Percentiles rank a stretch among this genome's conserved stretches.
These are phyloP conservation scores for Archocentrus centrarchus DNA, from an alignment of 2,113 vertebrate genomes.

Conservation along the genomic window DNA sequence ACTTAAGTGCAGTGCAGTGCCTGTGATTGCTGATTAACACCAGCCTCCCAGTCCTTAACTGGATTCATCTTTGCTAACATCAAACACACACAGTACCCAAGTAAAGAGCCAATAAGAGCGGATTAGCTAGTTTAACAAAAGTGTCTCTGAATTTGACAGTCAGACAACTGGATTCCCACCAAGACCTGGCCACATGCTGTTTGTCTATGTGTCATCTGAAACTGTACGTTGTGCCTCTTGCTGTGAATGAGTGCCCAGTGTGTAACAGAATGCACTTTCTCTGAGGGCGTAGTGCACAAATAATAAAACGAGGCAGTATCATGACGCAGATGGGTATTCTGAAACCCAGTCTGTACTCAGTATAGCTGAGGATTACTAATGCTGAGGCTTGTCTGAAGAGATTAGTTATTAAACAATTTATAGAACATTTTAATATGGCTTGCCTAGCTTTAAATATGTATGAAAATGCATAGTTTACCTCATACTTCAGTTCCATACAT, in stretches of 20 bases:
- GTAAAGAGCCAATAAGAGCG: background rate
- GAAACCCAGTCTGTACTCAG: background rate
- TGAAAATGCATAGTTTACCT: accelerated
- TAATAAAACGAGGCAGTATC: slow-evolving; percentile 34
- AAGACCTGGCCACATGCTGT: background rate
- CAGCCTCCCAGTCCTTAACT: background rate
- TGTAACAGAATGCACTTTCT: background rate
- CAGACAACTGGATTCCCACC: slow-evolving; percentile 14
- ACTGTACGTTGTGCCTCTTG: slow-evolving; percentile 14
- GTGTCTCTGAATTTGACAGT: slow-evolving; percentile 28
- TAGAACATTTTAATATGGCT: background rate
- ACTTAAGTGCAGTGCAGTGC: background rate
- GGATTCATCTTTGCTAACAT: background rate
- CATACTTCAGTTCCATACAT: accelerated
- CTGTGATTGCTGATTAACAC: background rate
- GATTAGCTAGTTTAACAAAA: slow-evolving; percentile 36
- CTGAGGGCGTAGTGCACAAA: background rate
- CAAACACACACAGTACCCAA: background rate
- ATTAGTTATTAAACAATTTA: background rate
- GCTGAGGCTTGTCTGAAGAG: background rate
- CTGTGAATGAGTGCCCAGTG: background rate
- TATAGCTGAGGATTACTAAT: background rate
- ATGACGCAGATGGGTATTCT: background rate
- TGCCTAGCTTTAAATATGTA: background rate
- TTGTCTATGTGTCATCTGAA: slow-evolving; percentile 33